phyloP scores from a whole-genome alignment of 2,888 invertebrate species.

The Agonopterix heracliana region DNA sequence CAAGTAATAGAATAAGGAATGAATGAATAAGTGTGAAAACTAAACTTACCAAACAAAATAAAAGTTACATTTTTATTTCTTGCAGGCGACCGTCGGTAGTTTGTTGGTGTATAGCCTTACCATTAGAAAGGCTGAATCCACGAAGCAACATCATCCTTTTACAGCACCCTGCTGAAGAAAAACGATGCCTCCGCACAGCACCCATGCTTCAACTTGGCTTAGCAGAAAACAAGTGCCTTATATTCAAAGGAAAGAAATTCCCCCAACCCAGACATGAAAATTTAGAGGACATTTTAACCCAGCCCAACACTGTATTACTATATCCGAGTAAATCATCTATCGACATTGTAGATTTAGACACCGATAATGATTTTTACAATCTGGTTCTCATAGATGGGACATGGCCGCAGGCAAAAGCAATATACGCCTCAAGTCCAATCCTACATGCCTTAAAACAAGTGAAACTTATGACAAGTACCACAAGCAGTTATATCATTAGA shows the following conservation, averaged over 20 bases:
- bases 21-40: too few relatives aligned
- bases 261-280: slow-evolving; percentile 80
- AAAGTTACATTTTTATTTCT: slow-evolving; percentile 11
- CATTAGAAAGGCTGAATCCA: slow-evolving; percentile 80
- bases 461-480: slow-evolving; percentile 82
- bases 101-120: slow-evolving; percentile 94
- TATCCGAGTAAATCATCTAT: slow-evolving; percentile 88
- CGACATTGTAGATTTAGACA: slow-evolving; percentile 75
- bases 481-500: slow-evolving; percentile 93
- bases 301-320: slow-evolving; percentile 83
- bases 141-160: slow-evolving; percentile 85
- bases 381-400: slow-evolving; percentile 94
- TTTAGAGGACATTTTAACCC: slow-evolving; percentile 79
- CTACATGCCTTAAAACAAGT: slow-evolving; percentile 87
- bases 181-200: slow-evolving; percentile 90
- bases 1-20: too few relatives aligned
- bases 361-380: slow-evolving; percentile 78
- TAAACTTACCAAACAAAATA: not conserved
- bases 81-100: slow-evolving; percentile 87
- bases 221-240: slow-evolving; percentile 83
- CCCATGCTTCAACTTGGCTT: slow-evolving; percentile 90
- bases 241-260: slow-evolving; percentile 90
- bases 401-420: slow-evolving; percentile 96
- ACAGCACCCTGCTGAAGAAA: slow-evolving; percentile 96
- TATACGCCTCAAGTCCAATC: slow-evolving; percentile 87